Evolutionary conservation across 2,113 vertebrate genomes (phyloP).

Genomic region (Pelobates fuscus): DNA sequence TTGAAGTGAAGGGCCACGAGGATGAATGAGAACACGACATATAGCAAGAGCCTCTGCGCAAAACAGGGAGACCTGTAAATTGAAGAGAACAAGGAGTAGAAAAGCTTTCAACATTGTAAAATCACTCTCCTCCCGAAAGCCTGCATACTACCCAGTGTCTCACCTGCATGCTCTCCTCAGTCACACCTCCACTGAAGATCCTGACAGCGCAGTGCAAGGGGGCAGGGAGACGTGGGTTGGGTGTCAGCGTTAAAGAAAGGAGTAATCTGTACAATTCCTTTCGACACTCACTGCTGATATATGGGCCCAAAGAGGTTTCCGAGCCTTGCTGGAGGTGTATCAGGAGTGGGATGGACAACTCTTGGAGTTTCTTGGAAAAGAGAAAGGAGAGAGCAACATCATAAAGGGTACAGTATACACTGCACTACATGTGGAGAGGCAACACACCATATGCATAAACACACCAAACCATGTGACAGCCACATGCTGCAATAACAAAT

Average conservation of each 20-base stretch:
- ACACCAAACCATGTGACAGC: too few relatives aligned
- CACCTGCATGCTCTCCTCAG: conserved; percentile 77
- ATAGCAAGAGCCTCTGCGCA: conserved; percentile 78
- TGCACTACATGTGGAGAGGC: too few relatives aligned
- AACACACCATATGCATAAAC: too few relatives aligned
- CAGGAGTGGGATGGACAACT: conserved; percentile 77
- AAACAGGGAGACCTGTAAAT: conserved; percentile 79
- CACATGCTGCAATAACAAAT: too few relatives aligned
- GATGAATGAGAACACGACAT: conserved; percentile 81
- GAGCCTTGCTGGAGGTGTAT: conserved; percentile 78
- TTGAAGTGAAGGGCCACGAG: conserved; percentile 74
- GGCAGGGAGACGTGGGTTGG: conserved; percentile 76
- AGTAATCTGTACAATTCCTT: conserved; percentile 78
- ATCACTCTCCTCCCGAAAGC: neutral
- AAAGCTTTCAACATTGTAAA: too few relatives aligned
- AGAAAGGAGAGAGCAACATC: neutral
- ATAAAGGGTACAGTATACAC: neutral
- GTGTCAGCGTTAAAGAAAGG: conserved; percentile 78
- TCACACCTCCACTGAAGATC: conserved; percentile 74
- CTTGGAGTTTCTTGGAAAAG: conserved; percentile 74
- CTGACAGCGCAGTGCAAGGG: conserved; percentile 81
- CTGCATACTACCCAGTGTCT: neutral
- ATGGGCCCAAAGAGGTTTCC: conserved; percentile 67
- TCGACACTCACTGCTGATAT: conserved; percentile 70
- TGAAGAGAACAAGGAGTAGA: neutral